phyloP scores from a whole-genome alignment of 2,113 vertebrate species.

The Irena cyanogastra region DNA sequence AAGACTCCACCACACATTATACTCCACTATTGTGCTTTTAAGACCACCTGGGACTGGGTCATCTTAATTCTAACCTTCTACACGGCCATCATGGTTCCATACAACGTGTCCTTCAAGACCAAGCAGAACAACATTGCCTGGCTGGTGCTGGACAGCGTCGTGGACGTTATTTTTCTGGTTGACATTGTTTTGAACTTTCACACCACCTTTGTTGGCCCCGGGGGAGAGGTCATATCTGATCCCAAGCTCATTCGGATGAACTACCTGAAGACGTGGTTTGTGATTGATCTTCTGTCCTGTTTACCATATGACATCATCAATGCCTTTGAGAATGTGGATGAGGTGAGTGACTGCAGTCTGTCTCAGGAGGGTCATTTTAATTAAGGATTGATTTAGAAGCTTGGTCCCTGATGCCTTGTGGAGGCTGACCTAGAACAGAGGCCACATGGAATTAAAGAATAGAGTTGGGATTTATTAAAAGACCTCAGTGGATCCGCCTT shows the following conservation, averaged over 20 bases:
- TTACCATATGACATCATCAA: slow-evolving; percentile 99
- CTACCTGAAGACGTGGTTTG: slow-evolving; percentile 98
- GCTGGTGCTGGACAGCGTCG: slow-evolving; percentile 96
- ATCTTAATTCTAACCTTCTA: slow-evolving; percentile 98
- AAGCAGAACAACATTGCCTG: slow-evolving; percentile 97
- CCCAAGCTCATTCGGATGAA: slow-evolving; percentile 98
- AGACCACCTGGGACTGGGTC: slow-evolving; percentile 98
- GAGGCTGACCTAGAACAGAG: background rate
- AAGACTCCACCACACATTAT: slow-evolving; percentile 98
- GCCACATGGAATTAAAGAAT: background rate
- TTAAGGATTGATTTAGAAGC: background rate
- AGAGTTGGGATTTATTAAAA: background rate
- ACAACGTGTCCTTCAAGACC: slow-evolving; percentile 96
- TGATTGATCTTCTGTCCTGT: slow-evolving; percentile 96
- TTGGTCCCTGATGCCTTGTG: background rate
- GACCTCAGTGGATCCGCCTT: background rate
- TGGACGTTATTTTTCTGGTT: slow-evolving; percentile 96
- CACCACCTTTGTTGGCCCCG: slow-evolving; percentile 94
- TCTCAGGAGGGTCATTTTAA: background rate
- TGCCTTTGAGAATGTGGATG: slow-evolving; percentile 97
- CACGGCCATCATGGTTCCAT: slow-evolving; percentile 98
- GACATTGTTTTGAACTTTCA: slow-evolving; percentile 98
- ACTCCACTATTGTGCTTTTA: slow-evolving; percentile 97
- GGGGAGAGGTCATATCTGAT: slow-evolving; percentile 97
- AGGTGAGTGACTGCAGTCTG: slow-evolving; percentile 73